Evolutionary conservation across 2,113 vertebrate species (phyloP).

Genomic region (Tiliqua scincoides): DNA sequence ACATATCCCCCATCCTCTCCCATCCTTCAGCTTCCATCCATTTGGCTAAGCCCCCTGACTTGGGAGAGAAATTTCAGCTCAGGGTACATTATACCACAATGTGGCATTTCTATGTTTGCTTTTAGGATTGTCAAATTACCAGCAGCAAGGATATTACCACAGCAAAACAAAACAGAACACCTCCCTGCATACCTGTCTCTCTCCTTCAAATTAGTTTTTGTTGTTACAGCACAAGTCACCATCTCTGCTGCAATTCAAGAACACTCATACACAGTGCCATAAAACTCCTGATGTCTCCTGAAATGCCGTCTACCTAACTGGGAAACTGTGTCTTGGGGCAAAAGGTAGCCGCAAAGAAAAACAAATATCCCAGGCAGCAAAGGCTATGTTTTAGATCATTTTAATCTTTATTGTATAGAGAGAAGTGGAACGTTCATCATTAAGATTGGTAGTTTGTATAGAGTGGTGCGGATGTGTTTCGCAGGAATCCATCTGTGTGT

Average conservation of each 20-base stretch:
- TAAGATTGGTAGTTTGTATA: neutral
- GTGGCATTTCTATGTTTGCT: slow-evolving; percentile 48
- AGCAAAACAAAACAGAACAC: slow-evolving; percentile 38
- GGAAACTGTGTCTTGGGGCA: slow-evolving; percentile 19
- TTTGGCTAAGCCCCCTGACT: neutral
- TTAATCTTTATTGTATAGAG: neutral
- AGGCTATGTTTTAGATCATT: neutral
- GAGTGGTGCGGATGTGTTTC: neutral
- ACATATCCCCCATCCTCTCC: too few species aligned
- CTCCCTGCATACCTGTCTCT: too few species aligned
- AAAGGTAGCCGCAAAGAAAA: neutral
- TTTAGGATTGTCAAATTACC: slow-evolving; percentile 57
- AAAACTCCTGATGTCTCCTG: slow-evolving; percentile 46
- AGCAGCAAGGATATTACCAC: slow-evolving; percentile 47
- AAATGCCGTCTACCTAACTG: slow-evolving; percentile 55
- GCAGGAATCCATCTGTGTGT: neutral
- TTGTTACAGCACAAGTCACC: slow-evolving; percentile 48
- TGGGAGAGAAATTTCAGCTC: too few species aligned
- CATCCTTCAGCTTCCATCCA: fast-evolving
- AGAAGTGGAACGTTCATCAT: neutral
- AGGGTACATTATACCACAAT: neutral
- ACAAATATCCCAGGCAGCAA: fast-evolving
- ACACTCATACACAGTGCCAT: neutral
- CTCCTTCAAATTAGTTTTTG: slow-evolving; percentile 61
- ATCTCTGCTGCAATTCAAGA: slow-evolving; percentile 53